A percentile compares a stretch with the other conserved stretches of the same genome.
These are phyloP conservation scores for Synanthedon formicaeformis DNA, from an alignment of 2,888 invertebrate genomes.

Conservation along the genomic window DNA sequence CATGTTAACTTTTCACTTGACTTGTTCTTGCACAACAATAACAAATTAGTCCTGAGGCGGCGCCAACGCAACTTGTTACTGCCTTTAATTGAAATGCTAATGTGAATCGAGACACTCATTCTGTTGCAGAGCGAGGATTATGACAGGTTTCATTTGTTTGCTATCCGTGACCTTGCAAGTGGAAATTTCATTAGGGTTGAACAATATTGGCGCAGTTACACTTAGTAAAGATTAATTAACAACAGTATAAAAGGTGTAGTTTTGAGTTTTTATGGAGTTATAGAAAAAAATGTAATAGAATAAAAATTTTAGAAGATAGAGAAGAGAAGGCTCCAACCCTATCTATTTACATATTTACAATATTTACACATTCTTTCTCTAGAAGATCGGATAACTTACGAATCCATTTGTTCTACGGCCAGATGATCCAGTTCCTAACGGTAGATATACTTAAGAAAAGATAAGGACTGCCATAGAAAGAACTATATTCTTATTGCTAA, in stretches of 20 bases:
- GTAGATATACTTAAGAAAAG: background rate
- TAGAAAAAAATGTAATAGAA: too few relatives aligned
- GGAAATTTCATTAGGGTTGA: slow-evolving; percentile 20
- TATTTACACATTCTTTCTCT: too few relatives aligned
- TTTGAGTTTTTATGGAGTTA: too few relatives aligned
- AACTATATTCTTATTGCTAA: background rate
- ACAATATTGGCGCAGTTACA: too few relatives aligned
- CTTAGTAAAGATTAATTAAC: too few relatives aligned
- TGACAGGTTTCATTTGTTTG: slow-evolving; percentile 34
- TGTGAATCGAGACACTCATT: slow-evolving; percentile 22
- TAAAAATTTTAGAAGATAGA: too few relatives aligned
- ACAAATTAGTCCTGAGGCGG: slow-evolving; percentile 10
- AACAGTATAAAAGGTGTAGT: too few relatives aligned
- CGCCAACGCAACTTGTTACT: slow-evolving; percentile 10
- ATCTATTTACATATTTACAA: too few relatives aligned
- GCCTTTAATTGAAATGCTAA: slow-evolving; percentile 24
- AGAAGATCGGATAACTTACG: too few relatives aligned
- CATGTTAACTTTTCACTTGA: background rate
- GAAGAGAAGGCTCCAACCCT: too few relatives aligned
- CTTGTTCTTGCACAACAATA: background rate
- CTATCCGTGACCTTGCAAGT: slow-evolving; percentile 36
- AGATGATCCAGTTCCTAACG: slow-evolving; percentile 12
- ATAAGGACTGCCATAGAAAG: background rate
- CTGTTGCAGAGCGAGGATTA: slow-evolving; percentile 28
- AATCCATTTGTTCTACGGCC: too few relatives aligned